Base-by-base conservation (phyloP, 2,797 vertebrate species). In the Lemur catta region DNA sequence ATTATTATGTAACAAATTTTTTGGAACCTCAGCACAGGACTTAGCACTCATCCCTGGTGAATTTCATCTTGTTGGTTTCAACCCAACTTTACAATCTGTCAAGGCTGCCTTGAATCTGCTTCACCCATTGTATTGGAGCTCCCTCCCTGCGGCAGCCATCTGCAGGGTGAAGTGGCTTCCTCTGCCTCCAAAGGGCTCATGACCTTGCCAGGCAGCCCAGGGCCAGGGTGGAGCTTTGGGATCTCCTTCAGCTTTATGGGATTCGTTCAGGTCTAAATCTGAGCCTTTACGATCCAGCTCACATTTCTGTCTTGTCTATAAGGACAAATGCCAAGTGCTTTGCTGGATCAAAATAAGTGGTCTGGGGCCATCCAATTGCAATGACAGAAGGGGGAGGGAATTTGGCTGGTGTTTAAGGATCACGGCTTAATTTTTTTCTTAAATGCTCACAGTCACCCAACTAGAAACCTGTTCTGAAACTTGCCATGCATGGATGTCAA, bases 31-130 rank as follows among this genome's bases (percentile, higher is more conserved):
- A 65, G 4, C 72, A 65, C 92, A 95, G 94, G 92, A 96, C 94
- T 84, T 87, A 94, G 75, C 91, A 52, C 61, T 92, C 72, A 14
- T 88, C 84, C 57, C 75, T 86, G 88, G 84, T 93, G 94, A 95
- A 80, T 96, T 97, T 96, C 84, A 84, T 96, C 92, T 65, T 75
- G 65, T 89, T 97, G 97, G 95, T 98, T 92, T 80, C 95, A 79
- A 82, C 91, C 97, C 96, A 97, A 89, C 48, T 96, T 94, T 52
- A 33, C 96, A 97, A 94, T 97, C 96, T 97, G 97, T 96, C 91
- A 61, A 84, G 85, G 93, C 95, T 95, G 95, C 92, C 92, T 89
- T 13, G 82, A 82, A 88, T 94, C 72, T 26, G 92, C 88, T 65
- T 75, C 90, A 63, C 43, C 96, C 80, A 63, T 61, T 33, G 81